Conservation (phyloP, 2,888 invertebrate genomes). For the Agrochola lota region DNA sequence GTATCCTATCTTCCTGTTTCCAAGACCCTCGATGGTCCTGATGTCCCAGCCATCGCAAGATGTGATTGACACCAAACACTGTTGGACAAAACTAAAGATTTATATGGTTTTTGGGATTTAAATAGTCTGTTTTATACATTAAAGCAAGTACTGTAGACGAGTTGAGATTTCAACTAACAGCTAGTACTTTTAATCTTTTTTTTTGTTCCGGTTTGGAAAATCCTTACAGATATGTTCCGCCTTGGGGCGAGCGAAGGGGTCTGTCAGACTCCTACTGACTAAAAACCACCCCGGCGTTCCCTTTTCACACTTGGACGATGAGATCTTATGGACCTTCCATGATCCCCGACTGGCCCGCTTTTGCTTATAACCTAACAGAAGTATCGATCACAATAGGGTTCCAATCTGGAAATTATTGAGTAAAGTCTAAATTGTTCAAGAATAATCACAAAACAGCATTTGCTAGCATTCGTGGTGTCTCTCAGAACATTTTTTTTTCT, state of each 20-base stretch:
- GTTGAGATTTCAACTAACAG: too few species aligned
- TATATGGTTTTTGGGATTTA: background rate
- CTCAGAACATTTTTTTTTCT: too few species aligned
- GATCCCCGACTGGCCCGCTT: too few species aligned
- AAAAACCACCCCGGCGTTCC: too few species aligned
- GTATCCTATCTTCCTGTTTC: slow-evolving; percentile 91
- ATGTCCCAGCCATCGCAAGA: slow-evolving; percentile 92
- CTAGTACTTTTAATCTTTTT: too few species aligned
- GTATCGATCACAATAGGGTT: background rate
- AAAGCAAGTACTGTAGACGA: background rate
- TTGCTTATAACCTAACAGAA: too few species aligned
- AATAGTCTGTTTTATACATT: background rate
- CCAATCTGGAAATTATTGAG: background rate
- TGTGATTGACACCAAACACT: slow-evolving; percentile 89
- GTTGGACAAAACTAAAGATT: slow-evolving; percentile 14
- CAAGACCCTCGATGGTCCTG: slow-evolving; percentile 93
- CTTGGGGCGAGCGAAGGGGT: too few species aligned
- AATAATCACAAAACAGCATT: background rate
- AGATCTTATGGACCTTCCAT: too few species aligned
- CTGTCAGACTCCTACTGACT: too few species aligned
- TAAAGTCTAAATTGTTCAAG: background rate
- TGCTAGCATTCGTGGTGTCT: background rate
- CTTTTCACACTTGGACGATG: too few species aligned
- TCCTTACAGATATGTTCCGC: too few species aligned
- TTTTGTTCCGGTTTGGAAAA: too few species aligned